These are phyloP conservation scores for Neoascia interrupta DNA, from an alignment of 2,888 invertebrate species.

Conservation along the genomic window DNA sequence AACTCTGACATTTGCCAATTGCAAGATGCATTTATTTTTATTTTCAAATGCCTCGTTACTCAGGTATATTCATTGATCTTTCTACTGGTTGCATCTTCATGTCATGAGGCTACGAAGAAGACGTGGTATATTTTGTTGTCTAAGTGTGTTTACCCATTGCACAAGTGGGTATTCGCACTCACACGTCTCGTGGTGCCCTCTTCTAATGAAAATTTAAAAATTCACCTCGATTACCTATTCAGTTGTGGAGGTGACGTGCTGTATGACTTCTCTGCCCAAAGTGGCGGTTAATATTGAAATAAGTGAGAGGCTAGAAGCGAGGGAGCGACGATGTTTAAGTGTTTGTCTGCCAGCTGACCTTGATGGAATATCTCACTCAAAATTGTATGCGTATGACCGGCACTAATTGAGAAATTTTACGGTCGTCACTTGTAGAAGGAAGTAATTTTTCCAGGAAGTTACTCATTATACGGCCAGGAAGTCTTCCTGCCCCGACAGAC, in stretches of 20 bases:
- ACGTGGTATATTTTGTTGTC: too few species aligned
- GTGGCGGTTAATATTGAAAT: neutral
- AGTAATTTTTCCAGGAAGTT: slow-evolving; percentile 31
- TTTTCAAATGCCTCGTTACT: too few species aligned
- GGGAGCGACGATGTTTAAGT: neutral
- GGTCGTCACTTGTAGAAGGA: neutral
- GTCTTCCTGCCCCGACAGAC: neutral
- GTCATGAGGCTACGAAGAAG: too few species aligned
- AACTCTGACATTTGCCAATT: slow-evolving; percentile 54
- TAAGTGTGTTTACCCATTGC: slow-evolving; percentile 16
- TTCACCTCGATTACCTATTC: slow-evolving; percentile 37
- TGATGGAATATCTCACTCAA: slow-evolving; percentile 36
- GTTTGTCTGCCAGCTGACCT: slow-evolving; percentile 28
- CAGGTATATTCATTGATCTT: too few species aligned
- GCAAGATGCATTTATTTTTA: slow-evolving; percentile 47
- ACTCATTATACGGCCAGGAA: slow-evolving; percentile 27
- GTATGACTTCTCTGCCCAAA: slow-evolving; percentile 15
- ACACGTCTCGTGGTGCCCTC: too few species aligned
- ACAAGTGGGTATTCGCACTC: slow-evolving; percentile 26
- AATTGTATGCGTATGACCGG: slow-evolving; percentile 20
- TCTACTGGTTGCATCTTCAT: too few species aligned
- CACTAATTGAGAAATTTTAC: slow-evolving; percentile 37
- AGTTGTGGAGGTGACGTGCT: slow-evolving; percentile 25
- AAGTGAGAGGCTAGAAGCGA: neutral
- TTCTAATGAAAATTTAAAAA: too few species aligned